Base-by-base conservation (phyloP, 2,888 invertebrate species). In the Nomada hirtipes region DNA sequence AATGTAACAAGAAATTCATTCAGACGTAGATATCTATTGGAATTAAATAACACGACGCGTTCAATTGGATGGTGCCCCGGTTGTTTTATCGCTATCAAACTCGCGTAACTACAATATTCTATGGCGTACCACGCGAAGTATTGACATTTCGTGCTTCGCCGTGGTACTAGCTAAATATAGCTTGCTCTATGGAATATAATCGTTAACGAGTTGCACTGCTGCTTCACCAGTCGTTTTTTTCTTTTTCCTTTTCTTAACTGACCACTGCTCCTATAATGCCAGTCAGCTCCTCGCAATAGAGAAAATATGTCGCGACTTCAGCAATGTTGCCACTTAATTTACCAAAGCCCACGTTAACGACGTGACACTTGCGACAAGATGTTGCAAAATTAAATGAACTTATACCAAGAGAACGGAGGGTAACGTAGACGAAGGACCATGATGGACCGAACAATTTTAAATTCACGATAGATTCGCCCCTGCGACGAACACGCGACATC, bases 71-170 rank as follows among this genome's bases (percentile, higher is more conserved):
- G n/a, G 26, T 20, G 47, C 13, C 3, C 47, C 15, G 47, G 15
- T 47, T 50, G 67, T 53, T 42, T 55, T 47, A 47, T n/a, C 26
- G 18, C 3, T 15, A 23, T 57, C 26, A 13, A 26, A 57, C 9
- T 20, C 26, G 23, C 57, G 57, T 57, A 57, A 9, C 9, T 47
- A 47, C 65, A 44, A 60, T 44, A 44, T 64, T 69, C 42, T 59
- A 69, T 64, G 52, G 64, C 50, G 69, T 7, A 50, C 42, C 63
- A 69, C 68, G 52, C 23, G 50, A 77, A 60, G 67, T 79, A 79
- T 79, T 77, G 79, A 77, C 71, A 77, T 77, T 79, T 79, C 67
- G 50, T 61, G 67, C 61, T 67, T 77, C 55, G 60, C 61, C 20
- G 42, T 71, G 50, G 57, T 55, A 63, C 53, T 60, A 52, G 71